These are phyloP conservation scores for Zaprionus lachaisei DNA, from an alignment of 1,140 invertebrate genomes.

Conservation along the genomic window DNA sequence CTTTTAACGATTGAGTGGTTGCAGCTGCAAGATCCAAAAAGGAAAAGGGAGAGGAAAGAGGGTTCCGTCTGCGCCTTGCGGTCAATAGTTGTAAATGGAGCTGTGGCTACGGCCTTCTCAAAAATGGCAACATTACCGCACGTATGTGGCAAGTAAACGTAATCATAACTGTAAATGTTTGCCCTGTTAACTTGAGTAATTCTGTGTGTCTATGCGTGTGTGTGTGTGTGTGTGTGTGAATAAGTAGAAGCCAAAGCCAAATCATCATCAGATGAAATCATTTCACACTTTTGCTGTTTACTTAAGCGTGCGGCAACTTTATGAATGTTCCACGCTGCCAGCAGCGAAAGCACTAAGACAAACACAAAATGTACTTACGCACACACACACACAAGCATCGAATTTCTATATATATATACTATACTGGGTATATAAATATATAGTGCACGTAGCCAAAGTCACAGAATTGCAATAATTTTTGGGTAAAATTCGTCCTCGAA, in stretches of 20 bases:
- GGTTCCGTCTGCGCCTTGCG: neutral
- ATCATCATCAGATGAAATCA: constrained; percentile 78
- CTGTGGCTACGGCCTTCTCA: neutral
- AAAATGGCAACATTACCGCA: constrained; percentile 32
- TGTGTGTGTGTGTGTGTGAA: constrained; percentile 5
- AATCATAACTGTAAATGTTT: constrained; percentile 48
- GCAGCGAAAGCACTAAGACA: constrained; percentile 58
- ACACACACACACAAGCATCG: constrained; percentile 34
- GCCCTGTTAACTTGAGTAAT: constrained; percentile 43
- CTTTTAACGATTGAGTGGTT: constrained; percentile 7
- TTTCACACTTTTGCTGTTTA: constrained; percentile 80
- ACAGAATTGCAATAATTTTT: constrained; percentile 79
- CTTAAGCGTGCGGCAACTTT: constrained; percentile 77
- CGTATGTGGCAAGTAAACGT: constrained; percentile 41
- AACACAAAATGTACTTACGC: constrained; percentile 59
- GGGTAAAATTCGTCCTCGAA: constrained; percentile 51
- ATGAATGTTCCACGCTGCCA: constrained; percentile 57
- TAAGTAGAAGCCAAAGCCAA: constrained; percentile 53
- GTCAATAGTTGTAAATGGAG: neutral
- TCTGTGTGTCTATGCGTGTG: constrained; percentile 1
- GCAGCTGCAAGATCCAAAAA: neutral
- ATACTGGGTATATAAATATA: constrained; percentile 7
- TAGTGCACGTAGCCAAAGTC: constrained; percentile 70
- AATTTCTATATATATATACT: constrained; percentile 1
- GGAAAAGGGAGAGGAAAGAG: neutral